These are phyloP conservation scores for Progne subis DNA, from an alignment of 2,113 vertebrate species.

Conservation along the genomic window DNA sequence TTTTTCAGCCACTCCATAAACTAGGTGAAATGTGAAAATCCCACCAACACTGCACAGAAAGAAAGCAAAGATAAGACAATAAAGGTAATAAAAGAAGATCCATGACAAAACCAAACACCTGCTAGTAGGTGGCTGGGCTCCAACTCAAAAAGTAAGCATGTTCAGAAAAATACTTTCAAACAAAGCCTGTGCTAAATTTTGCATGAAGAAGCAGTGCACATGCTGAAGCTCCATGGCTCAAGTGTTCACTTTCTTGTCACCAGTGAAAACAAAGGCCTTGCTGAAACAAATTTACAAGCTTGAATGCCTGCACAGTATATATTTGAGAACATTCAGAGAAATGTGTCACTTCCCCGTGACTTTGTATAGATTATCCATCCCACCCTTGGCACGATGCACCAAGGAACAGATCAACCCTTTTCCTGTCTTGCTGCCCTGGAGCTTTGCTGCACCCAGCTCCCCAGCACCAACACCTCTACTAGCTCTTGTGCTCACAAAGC, in stretches of 20 bases:
- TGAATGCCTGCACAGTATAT: not conserved
- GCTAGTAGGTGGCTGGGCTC: not conserved
- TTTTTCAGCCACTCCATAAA: not conserved
- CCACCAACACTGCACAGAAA: not conserved
- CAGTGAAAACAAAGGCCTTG: not conserved
- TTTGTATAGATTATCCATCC: not conserved
- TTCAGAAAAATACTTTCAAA: not conserved
- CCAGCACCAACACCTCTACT: not conserved
- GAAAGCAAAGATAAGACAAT: not conserved
- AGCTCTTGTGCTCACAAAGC: not conserved
- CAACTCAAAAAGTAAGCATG: not conserved
- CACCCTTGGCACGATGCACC: accelerated
- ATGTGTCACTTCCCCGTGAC: not conserved
- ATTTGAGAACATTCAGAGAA: not conserved
- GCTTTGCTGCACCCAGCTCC: not conserved
- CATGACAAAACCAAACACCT: not conserved
- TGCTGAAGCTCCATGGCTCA: not conserved
- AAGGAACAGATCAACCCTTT: not conserved
- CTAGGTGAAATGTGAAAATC: not conserved
- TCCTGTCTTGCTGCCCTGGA: accelerated
- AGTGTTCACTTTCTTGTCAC: not conserved
- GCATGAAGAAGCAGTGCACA: not conserved
- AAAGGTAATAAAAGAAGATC: conserved; percentile 4
- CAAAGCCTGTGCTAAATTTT: not conserved
- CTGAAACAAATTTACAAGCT: not conserved